Evolutionary conservation across 37 sponge, comb jelly and placozoan species (phyloP), one percentile per base, ranked within the genome.

Genomic region (Ianthella basta): DNA sequence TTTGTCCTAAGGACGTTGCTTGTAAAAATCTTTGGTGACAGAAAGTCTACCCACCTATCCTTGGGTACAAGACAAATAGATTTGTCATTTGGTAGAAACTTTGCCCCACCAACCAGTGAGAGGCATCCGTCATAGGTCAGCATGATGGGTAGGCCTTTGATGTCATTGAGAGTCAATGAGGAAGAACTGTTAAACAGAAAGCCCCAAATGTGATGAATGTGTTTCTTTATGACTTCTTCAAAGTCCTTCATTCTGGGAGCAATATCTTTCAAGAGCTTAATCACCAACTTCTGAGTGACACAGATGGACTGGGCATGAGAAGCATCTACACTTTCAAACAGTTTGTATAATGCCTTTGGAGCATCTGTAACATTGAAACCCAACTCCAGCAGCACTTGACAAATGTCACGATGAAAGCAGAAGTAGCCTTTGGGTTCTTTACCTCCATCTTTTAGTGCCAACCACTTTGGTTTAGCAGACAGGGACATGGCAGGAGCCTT

Each of bases 141-240:
- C 70, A 69, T n/a, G 29, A 69, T 69, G 27, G 70, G 70, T 2
- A 69, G 70, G 50, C 50, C 50, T 44, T 44, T 44, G 50, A 44
- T 44, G 50, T 8, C 50, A 44, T 44, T 8, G 8, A 44, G 50
- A 44, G 50, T 44, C 50, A 44, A 44, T 8, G 50, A 8, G 6
- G 50, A 44, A 10, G 50, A 44, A 44, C 6, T 44, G 50, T 8
- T 44, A 44, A 44, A 44, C 50, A 44, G 8, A 44, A 44, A 44
- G 50, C 50, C 8, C 50, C 50, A 44, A 44, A 44, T 44, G 50
- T 44, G 50, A 3, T 44, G 50, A 44, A 44, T 44, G 6, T 44
- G 50, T 3, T 44, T 8, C 8, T 44, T 44, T 44, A 44, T 10
- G 3, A 44, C 50, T 44, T 44, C 8, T 44, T 44, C 50, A 44